These are phyloP conservation scores for Aleiodes sp. DNA, from an alignment of 1,140 invertebrate species.

Conservation along the genomic window DNA sequence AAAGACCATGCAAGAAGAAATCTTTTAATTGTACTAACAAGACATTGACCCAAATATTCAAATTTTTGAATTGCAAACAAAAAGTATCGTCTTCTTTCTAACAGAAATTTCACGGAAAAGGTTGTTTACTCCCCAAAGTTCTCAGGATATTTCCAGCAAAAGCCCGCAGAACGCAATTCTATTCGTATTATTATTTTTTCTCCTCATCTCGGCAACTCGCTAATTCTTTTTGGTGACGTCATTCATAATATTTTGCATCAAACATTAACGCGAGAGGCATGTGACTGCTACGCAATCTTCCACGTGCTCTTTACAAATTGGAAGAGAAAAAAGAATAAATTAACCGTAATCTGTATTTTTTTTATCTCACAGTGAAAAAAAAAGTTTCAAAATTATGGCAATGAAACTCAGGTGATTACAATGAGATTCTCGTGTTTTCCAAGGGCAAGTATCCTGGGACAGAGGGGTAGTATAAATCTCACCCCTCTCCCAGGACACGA, in stretches of 20 bases:
- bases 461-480: slow-evolving; percentile 56
- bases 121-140: neutral
- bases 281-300: slow-evolving; percentile 39
- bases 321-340: slow-evolving; percentile 18
- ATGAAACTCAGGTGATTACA: slow-evolving; percentile 19
- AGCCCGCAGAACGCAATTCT: neutral
- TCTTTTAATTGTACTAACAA: neutral
- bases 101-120: neutral
- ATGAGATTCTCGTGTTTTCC: slow-evolving; percentile 61
- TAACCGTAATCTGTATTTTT: too few species aligned
- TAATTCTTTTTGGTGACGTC: slow-evolving; percentile 47
- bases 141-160: neutral
- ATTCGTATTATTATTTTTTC: neutral
- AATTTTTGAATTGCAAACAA: neutral
- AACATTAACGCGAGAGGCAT: slow-evolving; percentile 46
- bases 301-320: slow-evolving; percentile 28
- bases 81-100: too few species aligned
- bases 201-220: slow-evolving; percentile 30
- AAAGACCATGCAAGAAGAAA: neutral
- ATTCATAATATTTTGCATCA: slow-evolving; percentile 36
- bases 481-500: slow-evolving; percentile 46
- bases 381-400: neutral
- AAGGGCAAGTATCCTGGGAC: slow-evolving; percentile 50
- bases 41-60: neutral
- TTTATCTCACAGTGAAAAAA: too few species aligned